Percentiles rank a stretch among this genome's conserved stretches.
phyloP scores from a whole-genome alignment of 2,888 invertebrate species.

The Melanostoma scalare region DNA sequence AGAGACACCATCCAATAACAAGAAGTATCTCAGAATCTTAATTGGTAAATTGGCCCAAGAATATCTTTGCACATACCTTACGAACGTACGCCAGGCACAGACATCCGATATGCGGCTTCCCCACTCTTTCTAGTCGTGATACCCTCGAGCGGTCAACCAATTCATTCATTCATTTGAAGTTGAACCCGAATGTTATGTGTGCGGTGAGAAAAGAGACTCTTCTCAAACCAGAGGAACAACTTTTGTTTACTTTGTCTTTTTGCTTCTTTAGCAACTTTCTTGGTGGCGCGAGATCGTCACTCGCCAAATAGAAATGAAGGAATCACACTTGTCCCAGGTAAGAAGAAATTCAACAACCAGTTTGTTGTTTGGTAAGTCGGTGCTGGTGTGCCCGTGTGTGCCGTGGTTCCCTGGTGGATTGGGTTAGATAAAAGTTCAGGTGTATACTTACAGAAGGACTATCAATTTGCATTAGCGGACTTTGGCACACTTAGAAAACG shows the following conservation, averaged over 20 bases:
- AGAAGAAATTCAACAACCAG: conserved; percentile 48
- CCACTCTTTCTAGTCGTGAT: conserved; percentile 35
- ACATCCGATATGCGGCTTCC: conserved; percentile 39
- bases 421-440: conserved; percentile 53
- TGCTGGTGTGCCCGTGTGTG: neutral
- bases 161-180: conserved; percentile 62
- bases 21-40: conserved; percentile 71
- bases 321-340: conserved; percentile 48
- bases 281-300: conserved; percentile 67
- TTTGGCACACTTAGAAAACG: conserved; percentile 62
- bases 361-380: conserved; percentile 18
- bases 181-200: conserved; percentile 11
- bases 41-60: conserved; percentile 77
- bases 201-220: neutral
- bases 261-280: conserved; percentile 45
- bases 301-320: conserved; percentile 57
- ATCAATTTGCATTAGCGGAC: conserved; percentile 67
- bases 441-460: conserved; percentile 39
- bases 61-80: conserved; percentile 62
- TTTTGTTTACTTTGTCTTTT: conserved; percentile 11
- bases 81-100: conserved; percentile 50
- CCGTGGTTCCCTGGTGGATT: conserved; percentile 22
- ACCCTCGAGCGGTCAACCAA: conserved; percentile 45
- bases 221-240: conserved; percentile 7
- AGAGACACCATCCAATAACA: conserved; percentile 36